Evolutionary conservation across 2,113 vertebrate genomes (phyloP), one percentile per base, ranked within the genome.

Genomic region (Mustelus asterias): DNA sequence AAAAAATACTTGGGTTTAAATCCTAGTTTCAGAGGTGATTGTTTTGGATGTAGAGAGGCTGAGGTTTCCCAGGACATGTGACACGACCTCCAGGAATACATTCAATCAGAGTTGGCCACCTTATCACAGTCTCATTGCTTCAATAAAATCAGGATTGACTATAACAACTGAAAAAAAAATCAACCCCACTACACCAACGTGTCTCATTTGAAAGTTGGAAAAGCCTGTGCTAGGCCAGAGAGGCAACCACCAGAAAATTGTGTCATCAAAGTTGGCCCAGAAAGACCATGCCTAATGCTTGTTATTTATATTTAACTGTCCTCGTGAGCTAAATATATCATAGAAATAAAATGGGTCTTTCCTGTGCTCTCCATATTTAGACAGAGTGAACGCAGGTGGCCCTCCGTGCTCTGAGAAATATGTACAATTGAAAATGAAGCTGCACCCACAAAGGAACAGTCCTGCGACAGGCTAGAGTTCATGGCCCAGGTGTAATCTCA

Each of bases 301-400:
- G 92, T 70, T 94, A 94, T 94, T 69, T 94, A 69, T 94, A 94
- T 70, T 24, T 63, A 94, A 48, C 93, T 94, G 37, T 94, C 65
- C 92, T 14, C 9, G 44, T 44, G 94, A 72, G 37, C 67, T 72
- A 95, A 95, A 72, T 95, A 33, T 95, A 95, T 48, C 48, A 72
- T 26, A 69, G 67, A 26, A 69, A 70, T 4, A 70, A 48, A 63
- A 69, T 44, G 18, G 24, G 41, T 1, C 93, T 72, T 95, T 95
- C 65, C 44, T 95, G 37, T 6, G 69, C 67, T 48, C 41, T 72
- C 69, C 94, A 72, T 95, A 95, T 95, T 95, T 54, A 54, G 94
- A 24, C 65, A 72, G 92, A 26, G 41, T 11, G 94, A 76, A 33
- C 13, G 20, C 33, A 70, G 44, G 41, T 54, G 69, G 41, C 93